A percentile compares a stretch with the other conserved stretches of the same genome.
Evolutionary conservation across 2,888 invertebrate species (phyloP).

Genomic region (Diaperis boleti): DNA sequence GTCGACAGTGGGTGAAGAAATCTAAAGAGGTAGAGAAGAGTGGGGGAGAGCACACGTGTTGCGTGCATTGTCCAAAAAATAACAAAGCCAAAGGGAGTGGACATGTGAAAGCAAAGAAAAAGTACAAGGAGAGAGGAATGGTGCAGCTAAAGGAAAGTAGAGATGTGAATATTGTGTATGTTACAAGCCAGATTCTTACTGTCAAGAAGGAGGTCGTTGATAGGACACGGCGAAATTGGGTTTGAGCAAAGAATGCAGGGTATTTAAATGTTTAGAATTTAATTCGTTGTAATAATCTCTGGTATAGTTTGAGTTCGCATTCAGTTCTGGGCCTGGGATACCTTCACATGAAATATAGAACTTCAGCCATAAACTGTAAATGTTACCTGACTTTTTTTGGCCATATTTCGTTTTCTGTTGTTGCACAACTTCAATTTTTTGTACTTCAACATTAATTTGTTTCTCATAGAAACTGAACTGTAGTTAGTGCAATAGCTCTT

Average conservation of each 20-base stretch:
- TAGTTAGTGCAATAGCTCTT: background rate
- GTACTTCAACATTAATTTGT: background rate
- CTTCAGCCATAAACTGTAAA: too few species aligned
- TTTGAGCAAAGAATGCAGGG: too few species aligned
- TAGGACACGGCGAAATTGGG: constrained; percentile 64
- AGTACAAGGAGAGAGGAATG: constrained; percentile 7
- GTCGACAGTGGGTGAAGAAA: background rate
- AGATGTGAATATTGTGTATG: constrained; percentile 43
- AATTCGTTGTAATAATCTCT: too few species aligned
- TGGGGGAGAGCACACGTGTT: constrained; percentile 32
- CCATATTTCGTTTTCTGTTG: background rate
- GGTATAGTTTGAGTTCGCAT: too few species aligned
- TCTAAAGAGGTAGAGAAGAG: constrained; percentile 18
- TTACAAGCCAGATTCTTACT: constrained; percentile 60
- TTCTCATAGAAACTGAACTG: constrained; percentile 3
- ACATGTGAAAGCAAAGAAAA: constrained; percentile 15
- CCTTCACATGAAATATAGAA: too few species aligned
- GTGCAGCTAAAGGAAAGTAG: constrained; percentile 35
- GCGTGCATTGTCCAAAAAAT: constrained; percentile 40
- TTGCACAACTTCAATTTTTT: background rate
- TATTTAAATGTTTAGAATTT: too few species aligned
- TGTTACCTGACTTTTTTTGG: too few species aligned
- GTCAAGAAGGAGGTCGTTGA: constrained; percentile 56
- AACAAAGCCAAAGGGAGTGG: constrained; percentile 2
- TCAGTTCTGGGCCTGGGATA: too few species aligned